Evolutionary conservation across 2,888 invertebrate species (phyloP), one percentile per base, ranked within the genome.

Genomic region (Coenonympha glycerion): DNA sequence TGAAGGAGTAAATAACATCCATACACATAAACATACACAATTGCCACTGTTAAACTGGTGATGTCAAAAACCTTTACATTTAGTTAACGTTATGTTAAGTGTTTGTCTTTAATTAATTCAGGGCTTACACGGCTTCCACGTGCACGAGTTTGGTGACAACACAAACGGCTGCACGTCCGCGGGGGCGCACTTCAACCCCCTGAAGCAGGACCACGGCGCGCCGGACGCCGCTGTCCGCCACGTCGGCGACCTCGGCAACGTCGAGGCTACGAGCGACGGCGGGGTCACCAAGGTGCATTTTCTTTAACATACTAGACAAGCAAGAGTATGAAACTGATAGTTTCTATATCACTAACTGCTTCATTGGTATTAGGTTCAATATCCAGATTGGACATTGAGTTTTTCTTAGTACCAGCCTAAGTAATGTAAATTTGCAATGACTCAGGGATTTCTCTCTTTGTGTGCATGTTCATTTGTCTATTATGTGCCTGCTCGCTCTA

Each of bases 121-220:
- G 88, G 88, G 88, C 40, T 69, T 74, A 53, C 95, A 97, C 71
- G 96, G 96, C 16, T 97, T 98, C 87, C 98, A 98, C 73, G 91
- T 98, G 54, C 98, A 98, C 74, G 95, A 98, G 85, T 98, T 96
- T 72, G 98, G 98, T 0, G 98, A 98, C 82, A 95, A 95, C 71
- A 96, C 97, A 21, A 96, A 98, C 73, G 96, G 95, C 1, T 98
- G 98, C 80, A 95, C 93, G n/a, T 96, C 96, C 30, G 96, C 98
- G 26, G 98, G 98, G 0, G 88, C 95, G 0, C 98, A 98, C 84
- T 98, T 95, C 85, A 98, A 98, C 84, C 98, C 98, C 0, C 61
- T 77, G 40, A 90, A 90, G 61, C 89, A 90, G 64, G 93, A 93
- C 0, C 98, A 98, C 69, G 98, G 96, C 9, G 94, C 90, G 0